A percentile compares a stretch with the other conserved stretches of the same genome.
Conservation (phyloP, 2,113 vertebrate species). For the Istiophorus platypterus region DNA sequence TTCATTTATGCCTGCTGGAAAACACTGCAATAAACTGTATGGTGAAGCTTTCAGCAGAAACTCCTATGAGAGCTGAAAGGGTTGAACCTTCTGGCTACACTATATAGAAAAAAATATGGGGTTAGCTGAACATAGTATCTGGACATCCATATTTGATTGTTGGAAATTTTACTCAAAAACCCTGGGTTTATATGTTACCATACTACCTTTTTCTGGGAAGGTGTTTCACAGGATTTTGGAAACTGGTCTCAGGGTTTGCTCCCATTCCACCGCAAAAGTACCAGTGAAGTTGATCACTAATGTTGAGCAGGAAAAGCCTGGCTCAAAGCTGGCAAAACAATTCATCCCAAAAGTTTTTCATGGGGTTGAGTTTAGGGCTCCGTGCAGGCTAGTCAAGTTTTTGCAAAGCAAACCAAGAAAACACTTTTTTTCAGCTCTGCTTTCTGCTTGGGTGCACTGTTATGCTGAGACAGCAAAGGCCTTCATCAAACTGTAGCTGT, state of each 20-base stretch:
- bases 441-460: neutral
- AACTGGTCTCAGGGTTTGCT: neutral
- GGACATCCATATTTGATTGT: neutral
- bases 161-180: neutral
- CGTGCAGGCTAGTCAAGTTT: neutral
- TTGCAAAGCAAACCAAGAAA: neutral
- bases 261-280: neutral
- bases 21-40: neutral
- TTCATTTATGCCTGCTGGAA: neutral
- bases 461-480: neutral
- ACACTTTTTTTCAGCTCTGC: neutral
- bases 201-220: neutral
- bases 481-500: neutral
- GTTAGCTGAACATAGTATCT: neutral
- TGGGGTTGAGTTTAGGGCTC: neutral
- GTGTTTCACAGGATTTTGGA: neutral
- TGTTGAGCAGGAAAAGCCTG: neutral
- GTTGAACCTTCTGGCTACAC: neutral
- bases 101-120: neutral
- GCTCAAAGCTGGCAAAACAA: neutral
- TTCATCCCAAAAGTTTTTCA: slow-evolving; percentile 4
- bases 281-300: neutral
- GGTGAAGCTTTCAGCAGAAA: neutral
- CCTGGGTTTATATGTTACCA: neutral
- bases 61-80: neutral